Evolutionary conservation across 2,888 invertebrate species (phyloP).

Genomic region (Chironomus riparius): DNA sequence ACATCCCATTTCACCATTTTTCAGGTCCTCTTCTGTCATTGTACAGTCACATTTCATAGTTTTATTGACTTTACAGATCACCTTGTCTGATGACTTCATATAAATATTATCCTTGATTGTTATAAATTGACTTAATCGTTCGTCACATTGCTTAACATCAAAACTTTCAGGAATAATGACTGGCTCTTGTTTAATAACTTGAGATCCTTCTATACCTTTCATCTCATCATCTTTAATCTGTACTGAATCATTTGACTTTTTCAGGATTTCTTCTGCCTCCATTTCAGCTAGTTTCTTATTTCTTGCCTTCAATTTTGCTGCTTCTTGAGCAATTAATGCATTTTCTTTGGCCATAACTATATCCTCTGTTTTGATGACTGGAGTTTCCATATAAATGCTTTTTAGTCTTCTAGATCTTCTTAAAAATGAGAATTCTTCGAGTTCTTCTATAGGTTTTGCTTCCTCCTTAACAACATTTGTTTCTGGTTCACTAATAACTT

Average conservation of each 20-base stretch:
- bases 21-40: conserved; percentile 78
- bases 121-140: conserved; percentile 61
- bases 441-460: background rate
- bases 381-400: conserved; percentile 1
- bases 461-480: background rate
- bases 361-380: background rate
- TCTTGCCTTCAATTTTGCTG: background rate
- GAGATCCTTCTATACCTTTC: background rate
- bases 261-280: no score
- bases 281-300: background rate
- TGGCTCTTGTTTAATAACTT: background rate
- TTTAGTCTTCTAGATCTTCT: conserved; percentile 7
- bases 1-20: conserved; percentile 76
- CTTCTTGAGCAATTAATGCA: background rate
- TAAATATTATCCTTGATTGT: conserved; percentile 80
- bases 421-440: background rate
- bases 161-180: background rate
- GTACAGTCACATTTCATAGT: conserved; percentile 95
- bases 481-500: background rate
- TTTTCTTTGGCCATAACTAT: background rate
- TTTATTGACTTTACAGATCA: conserved; percentile 80
- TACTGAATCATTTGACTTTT: background rate
- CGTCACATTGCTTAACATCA: conserved; percentile 41
- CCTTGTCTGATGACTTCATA: conserved; percentile 63
- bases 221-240: background rate